phyloP scores from a whole-genome alignment of 2,888 invertebrate species.

The Andrena minutula region DNA sequence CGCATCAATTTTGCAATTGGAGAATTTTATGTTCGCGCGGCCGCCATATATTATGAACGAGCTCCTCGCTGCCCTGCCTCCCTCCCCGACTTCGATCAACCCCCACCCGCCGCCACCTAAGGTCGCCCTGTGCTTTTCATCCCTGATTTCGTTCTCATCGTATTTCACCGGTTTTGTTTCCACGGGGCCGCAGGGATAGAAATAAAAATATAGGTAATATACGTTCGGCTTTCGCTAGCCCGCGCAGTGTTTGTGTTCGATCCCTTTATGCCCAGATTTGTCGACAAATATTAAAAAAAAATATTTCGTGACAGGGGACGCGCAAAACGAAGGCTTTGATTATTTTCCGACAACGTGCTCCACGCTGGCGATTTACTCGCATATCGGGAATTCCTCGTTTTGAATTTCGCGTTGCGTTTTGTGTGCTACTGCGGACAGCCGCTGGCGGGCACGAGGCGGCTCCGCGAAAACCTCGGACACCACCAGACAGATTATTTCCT shows the following conservation, averaged over 20 bases:
- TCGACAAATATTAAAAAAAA: background rate
- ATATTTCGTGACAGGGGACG: too few relatives aligned
- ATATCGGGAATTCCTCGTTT: too few relatives aligned
- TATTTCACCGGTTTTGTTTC: conserved; percentile 7
- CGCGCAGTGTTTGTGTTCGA: background rate
- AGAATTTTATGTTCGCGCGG: conserved; percentile 84
- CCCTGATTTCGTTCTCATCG: conserved; percentile 24
- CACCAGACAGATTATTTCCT: background rate
- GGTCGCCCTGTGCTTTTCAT: conserved; percentile 15
- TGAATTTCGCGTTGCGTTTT: background rate
- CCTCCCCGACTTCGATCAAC: conserved; percentile 48
- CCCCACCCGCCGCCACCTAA: background rate
- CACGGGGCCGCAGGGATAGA: background rate
- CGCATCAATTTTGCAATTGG: conserved; percentile 85
- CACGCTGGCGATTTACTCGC: too few relatives aligned
- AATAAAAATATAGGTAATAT: too few relatives aligned
- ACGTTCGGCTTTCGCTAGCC: too few relatives aligned
- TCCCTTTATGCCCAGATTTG: background rate
- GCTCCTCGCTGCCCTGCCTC: conserved; percentile 51
- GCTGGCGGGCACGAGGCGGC: background rate
- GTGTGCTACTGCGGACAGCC: background rate
- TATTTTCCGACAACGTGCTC: too few relatives aligned
- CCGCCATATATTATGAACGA: conserved; percentile 82
- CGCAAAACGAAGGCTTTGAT: too few relatives aligned
- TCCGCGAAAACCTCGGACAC: background rate